Evolutionary conservation across 1,140 invertebrate genomes (phyloP).

Genomic region (Epicauta chinensis): DNA sequence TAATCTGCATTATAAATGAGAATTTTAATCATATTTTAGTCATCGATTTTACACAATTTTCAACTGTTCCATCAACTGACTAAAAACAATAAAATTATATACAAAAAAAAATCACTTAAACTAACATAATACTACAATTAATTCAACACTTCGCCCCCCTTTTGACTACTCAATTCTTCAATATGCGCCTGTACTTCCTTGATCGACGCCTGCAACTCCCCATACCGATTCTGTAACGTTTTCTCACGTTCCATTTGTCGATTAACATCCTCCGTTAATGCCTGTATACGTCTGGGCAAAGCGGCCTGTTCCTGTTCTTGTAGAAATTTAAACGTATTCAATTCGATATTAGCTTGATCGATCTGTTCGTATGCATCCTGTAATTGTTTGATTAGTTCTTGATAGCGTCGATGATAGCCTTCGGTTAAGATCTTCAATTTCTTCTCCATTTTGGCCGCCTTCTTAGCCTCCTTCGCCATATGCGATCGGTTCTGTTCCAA

Average conservation of each 20-base stretch:
- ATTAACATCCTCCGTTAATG: slow-evolving; percentile 86
- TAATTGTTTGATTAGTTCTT: slow-evolving; percentile 85
- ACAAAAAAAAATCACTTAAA: too few relatives aligned
- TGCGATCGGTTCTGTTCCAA: slow-evolving; percentile 88
- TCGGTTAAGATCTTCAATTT: slow-evolving; percentile 92
- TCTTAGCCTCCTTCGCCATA: slow-evolving; percentile 93
- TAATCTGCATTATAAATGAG: too few relatives aligned
- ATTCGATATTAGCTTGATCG: slow-evolving; percentile 81
- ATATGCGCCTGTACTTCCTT: slow-evolving; percentile 23
- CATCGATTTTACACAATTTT: too few relatives aligned
- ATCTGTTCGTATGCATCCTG: slow-evolving; percentile 84
- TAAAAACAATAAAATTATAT: too few relatives aligned
- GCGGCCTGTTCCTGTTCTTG: slow-evolving; percentile 86
- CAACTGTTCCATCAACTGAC: too few relatives aligned
- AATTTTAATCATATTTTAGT: too few relatives aligned
- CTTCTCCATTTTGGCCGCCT: slow-evolving; percentile 96
- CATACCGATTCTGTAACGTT: slow-evolving; percentile 74
- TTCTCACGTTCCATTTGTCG: slow-evolving; percentile 88
- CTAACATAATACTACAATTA: neutral
- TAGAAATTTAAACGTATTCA: slow-evolving; percentile 89
- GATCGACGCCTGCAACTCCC: slow-evolving; percentile 56
- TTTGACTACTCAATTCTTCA: neutral
- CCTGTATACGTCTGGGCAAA: slow-evolving; percentile 75
- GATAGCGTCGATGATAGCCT: slow-evolving; percentile 80
- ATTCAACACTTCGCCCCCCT: slow-evolving; percentile 1